Percentiles rank a stretch among this genome's conserved stretches.
Conservation (phyloP, 2,888 invertebrate genomes). For the Drosophila siamana region DNA sequence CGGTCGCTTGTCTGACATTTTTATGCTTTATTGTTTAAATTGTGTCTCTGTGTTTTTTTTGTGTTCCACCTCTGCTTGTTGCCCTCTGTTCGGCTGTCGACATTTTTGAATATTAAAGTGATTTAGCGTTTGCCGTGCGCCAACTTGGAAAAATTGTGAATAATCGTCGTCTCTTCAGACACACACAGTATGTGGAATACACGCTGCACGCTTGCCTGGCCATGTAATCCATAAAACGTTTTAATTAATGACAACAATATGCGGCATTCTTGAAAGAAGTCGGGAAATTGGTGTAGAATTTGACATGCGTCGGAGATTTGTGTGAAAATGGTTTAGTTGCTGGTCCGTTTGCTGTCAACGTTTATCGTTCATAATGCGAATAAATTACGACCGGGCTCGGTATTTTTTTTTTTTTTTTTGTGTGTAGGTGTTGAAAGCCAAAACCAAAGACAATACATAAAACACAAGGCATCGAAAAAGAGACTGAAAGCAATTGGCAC, state of each 20-base stretch:
- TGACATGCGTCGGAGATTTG: conserved; percentile 62
- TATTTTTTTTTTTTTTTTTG: too few relatives aligned
- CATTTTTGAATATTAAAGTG: conserved; percentile 79
- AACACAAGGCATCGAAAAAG: neutral
- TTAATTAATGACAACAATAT: conserved; percentile 82
- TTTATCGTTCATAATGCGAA: conserved; percentile 58
- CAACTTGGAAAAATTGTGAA: conserved; percentile 79
- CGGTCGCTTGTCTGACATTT: conserved; percentile 58
- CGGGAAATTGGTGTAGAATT: conserved; percentile 46
- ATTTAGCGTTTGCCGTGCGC: conserved; percentile 69
- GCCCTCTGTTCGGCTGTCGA: conserved; percentile 41
- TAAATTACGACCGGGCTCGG: conserved; percentile 64
- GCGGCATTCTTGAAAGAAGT: conserved; percentile 67
- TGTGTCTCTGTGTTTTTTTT: conserved; percentile 29
- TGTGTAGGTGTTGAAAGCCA: conserved; percentile 64
- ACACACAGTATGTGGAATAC: conserved; percentile 1
- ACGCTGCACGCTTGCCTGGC: conserved; percentile 38
- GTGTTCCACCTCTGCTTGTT: neutral
- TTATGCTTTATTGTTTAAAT: conserved; percentile 74
- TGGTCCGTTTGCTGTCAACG: conserved; percentile 47
- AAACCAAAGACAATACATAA: conserved; percentile 40
- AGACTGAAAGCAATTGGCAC: neutral
- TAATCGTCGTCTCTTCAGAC: conserved; percentile 55
- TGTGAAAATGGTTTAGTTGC: conserved; percentile 63
- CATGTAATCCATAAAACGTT: conserved; percentile 81